Evolutionary conservation across 2,888 invertebrate species (phyloP).

Genomic region (Nephrotoma flavescens): DNA sequence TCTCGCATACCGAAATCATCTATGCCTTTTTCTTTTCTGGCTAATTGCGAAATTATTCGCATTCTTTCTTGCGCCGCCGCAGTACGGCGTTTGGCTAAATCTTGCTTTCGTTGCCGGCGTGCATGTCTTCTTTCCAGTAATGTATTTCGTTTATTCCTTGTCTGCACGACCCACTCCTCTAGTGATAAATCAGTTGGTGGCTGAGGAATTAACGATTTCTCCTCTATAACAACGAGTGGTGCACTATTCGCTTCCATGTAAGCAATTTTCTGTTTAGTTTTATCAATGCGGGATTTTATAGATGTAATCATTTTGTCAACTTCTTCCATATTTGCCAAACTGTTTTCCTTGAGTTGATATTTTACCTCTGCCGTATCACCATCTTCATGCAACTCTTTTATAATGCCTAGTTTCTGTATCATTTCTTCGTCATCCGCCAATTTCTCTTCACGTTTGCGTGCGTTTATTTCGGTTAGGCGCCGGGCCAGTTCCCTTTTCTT

Average conservation of each 20-base stretch:
- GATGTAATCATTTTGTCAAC: slow-evolving; percentile 35
- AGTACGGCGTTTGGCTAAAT: slow-evolving; percentile 78
- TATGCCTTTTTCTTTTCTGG: slow-evolving; percentile 58
- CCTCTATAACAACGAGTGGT: slow-evolving; percentile 16
- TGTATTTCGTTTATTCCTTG: slow-evolving; percentile 43
- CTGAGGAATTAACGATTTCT: slow-evolving; percentile 18
- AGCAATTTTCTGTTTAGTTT: slow-evolving; percentile 54
- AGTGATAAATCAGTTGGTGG: slow-evolving; percentile 24
- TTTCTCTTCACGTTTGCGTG: slow-evolving; percentile 73
- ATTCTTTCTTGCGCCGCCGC: slow-evolving; percentile 89
- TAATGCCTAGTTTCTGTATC: slow-evolving; percentile 54
- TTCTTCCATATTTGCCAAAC: slow-evolving; percentile 61
- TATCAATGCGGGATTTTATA: slow-evolving; percentile 35
- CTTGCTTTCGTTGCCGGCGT: slow-evolving; percentile 65
- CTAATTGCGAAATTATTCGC: slow-evolving; percentile 84
- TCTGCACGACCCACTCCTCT: slow-evolving; percentile 23
- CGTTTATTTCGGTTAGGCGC: slow-evolving; percentile 76
- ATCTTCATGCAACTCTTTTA: slow-evolving; percentile 64
- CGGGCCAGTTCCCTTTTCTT: slow-evolving; percentile 72
- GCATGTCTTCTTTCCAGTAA: slow-evolving; percentile 55
- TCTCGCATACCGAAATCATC: slow-evolving; percentile 90
- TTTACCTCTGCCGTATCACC: slow-evolving; percentile 59
- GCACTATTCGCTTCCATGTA: slow-evolving; percentile 8
- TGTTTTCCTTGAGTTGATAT: slow-evolving; percentile 57
- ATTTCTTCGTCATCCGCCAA: slow-evolving; percentile 81